Evolutionary conservation across 2,888 invertebrate species (phyloP).

Genomic region (Cosmia trapezina): DNA sequence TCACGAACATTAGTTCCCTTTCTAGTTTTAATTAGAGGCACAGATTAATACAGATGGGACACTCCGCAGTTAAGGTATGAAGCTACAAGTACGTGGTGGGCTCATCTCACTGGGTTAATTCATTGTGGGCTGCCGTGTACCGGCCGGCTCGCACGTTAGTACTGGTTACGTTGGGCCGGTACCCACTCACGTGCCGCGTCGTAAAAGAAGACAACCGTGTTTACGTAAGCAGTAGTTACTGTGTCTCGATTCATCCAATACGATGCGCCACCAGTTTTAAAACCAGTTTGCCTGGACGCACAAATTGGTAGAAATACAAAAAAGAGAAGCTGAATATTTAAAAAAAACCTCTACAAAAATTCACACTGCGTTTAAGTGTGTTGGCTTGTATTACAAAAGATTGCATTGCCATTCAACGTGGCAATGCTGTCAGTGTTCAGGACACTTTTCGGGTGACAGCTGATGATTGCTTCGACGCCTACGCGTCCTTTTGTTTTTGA

Average conservation of each 20-base stretch:
- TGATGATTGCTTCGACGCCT: background rate
- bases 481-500: background rate
- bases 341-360: background rate
- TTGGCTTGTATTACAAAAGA: background rate
- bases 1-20: slow-evolving; percentile 6
- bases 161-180: no score
- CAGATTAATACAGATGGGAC: no score
- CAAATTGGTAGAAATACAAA: background rate
- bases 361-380: background rate
- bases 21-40: slow-evolving; percentile 2
- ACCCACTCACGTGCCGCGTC: no score
- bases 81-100: no score
- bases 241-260: no score
- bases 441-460: background rate
- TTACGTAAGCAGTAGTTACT: background rate
- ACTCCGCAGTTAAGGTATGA: no score
- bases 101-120: no score
- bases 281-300: background rate
- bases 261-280: background rate
- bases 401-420: background rate
- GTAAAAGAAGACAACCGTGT: no score
- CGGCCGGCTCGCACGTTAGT: no score
- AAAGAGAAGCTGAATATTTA: background rate
- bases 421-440: background rate
- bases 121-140: no score